These are phyloP conservation scores for Neocrepidodera transversa DNA, from an alignment of 2,888 invertebrate species.

Conservation along the genomic window DNA sequence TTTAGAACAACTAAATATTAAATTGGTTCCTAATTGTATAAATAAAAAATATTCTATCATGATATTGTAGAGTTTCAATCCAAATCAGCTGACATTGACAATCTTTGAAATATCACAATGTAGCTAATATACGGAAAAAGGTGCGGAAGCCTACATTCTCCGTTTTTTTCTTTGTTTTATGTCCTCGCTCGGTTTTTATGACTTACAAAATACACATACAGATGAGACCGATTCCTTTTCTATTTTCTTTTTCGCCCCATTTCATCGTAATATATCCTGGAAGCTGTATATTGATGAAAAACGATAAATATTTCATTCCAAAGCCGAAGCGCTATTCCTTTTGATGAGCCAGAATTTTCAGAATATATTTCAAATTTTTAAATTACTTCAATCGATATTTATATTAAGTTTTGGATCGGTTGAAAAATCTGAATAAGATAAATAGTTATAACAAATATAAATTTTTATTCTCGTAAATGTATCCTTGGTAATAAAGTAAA, in stretches of 20 bases:
- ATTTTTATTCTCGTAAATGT: no score
- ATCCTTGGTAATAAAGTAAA: no score
- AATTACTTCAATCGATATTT: neutral
- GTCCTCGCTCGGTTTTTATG: slow-evolving; percentile 2
- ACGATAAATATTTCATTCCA: slow-evolving; percentile 25
- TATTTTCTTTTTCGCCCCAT: slow-evolving; percentile 1
- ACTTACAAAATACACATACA: slow-evolving; percentile 12
- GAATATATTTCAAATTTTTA: slow-evolving; percentile 1
- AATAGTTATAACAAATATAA: no score
- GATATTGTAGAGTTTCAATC: no score
- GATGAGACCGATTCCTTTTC: slow-evolving; percentile 16
- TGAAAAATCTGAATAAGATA: no score
- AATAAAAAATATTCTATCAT: no score
- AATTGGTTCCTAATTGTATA: no score
- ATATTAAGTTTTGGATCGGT: neutral
- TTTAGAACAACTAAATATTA: no score
- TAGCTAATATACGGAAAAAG: neutral
- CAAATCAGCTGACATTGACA: no score
- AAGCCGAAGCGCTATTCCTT: slow-evolving; percentile 5
- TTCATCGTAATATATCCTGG: slow-evolving; percentile 8
- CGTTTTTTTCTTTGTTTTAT: neutral
- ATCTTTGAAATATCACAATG: neutral
- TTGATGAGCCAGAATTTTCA: slow-evolving; percentile 12
- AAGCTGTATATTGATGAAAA: slow-evolving; percentile 25
- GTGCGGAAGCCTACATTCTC: neutral